Base-by-base conservation (phyloP, 2,888 invertebrate species). In the Rhaphigaster nebulosa region DNA sequence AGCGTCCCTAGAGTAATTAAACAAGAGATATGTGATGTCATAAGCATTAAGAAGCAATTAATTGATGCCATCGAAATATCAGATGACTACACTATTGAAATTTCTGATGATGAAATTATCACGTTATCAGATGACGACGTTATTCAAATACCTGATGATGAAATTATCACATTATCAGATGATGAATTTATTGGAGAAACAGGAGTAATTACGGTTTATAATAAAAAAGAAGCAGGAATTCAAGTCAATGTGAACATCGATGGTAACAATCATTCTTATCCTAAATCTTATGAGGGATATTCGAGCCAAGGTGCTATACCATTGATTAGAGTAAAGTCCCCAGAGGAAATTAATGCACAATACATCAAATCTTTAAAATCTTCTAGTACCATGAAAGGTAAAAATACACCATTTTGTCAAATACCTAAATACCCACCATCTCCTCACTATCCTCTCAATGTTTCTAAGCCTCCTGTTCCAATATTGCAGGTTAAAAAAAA, bases 381-480 rank as follows among this genome's bases (percentile, higher is more conserved):
- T 3, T 84, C 84, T 1, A 26, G 6, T 45, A 3, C 84, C 15
- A 13, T 26, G 20, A 26, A 45, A 13, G n/a, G 12, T 84, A 13
- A 41, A 10, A n/a, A 45, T 26, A 45, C n/a, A 13, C 45, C 84
- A 45, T 84, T 84, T 45, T 84, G 84, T n/a, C 45, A 76, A n/a
- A 29, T 90, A 0, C 90, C 90, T 23, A 90, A 90, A 54, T 84
- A 91, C n/a, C 76, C 89, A 26, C 3, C 50, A 6, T 87, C 60
- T n/a, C 87, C 87, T 50, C 89, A 34, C 18, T 89, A 88, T 90
- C 87, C 90, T 54, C 45, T 80, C 50, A 23, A 50, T 20, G 38
- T 87, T 38, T 13, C 76, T 26, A 90, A 56, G 52, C 90, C 90
- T 38, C 90, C 90, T 26, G 41, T 34, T 34, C 90, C 90, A 34